A percentile compares a stretch with the other conserved stretches of the same genome.
These are phyloP conservation scores for Sebastes itinus DNA, from an alignment of 2,797 vertebrate species.

Conservation along the genomic window DNA sequence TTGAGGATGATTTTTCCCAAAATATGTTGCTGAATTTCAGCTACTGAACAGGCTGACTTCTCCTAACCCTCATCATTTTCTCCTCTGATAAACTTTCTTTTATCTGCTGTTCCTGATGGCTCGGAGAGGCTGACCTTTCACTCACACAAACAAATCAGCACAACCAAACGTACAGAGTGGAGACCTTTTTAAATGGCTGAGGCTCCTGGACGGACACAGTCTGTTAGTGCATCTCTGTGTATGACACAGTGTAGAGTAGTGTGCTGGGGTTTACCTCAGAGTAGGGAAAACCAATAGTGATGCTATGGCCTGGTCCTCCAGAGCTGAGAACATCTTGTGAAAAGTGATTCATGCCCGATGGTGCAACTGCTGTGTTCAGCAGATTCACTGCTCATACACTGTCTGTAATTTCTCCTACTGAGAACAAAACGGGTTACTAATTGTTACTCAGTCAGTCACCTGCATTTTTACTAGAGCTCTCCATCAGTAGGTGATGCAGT, in stretches of 20 bases:
- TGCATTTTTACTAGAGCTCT: not conserved
- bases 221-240: not conserved
- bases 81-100: not conserved
- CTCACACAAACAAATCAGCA: not conserved
- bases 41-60: not conserved
- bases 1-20: not conserved
- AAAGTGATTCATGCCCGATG: not conserved
- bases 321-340: not conserved
- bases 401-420: not conserved
- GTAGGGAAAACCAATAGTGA: not conserved
- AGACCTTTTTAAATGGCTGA: not conserved
- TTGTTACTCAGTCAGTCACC: not conserved
- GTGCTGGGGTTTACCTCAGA: slow-evolving; percentile 4
- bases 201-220: not conserved
- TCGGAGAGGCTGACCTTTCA: not conserved
- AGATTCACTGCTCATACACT: not conserved
- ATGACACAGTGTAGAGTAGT: not conserved
- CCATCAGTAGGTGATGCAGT: not conserved
- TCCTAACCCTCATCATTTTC: not conserved
- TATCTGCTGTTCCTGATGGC: not conserved
- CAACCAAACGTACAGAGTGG: not conserved
- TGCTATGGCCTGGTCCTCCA: not conserved
- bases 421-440: not conserved
- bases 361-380: not conserved
- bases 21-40: not conserved